Percentiles rank a stretch among this genome's conserved stretches.
These are phyloP conservation scores for Pomatorhinus ruficollis DNA, from an alignment of 2,113 vertebrate species.

Conservation along the genomic window DNA sequence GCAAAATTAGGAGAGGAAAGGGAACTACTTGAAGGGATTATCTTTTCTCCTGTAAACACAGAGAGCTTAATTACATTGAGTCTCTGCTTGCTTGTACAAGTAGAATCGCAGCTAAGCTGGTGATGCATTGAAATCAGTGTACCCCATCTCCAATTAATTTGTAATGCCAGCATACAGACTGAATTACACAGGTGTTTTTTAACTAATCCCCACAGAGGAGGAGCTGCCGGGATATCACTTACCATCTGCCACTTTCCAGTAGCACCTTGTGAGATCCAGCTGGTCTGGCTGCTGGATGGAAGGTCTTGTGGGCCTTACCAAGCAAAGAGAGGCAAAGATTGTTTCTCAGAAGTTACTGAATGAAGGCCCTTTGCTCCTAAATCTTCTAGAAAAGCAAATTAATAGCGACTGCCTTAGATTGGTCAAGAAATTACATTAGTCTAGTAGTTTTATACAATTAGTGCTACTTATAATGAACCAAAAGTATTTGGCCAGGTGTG, in stretches of 20 bases:
- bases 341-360: neutral
- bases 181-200: neutral
- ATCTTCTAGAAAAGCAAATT: neutral
- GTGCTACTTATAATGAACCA: neutral
- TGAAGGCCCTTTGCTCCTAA: neutral
- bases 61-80: neutral
- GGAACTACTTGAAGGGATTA: neutral
- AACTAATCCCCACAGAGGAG: neutral
- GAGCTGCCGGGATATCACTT: neutral
- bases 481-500: neutral
- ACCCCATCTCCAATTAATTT: neutral
- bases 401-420: neutral
- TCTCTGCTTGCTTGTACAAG: neutral
- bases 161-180: neutral
- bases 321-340: neutral
- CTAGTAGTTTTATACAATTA: neutral
- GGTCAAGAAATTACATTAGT: neutral
- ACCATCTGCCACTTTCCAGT: neutral
- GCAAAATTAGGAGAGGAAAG: neutral
- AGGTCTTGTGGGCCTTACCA: neutral
- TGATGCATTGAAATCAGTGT: neutral
- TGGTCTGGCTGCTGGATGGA: neutral
- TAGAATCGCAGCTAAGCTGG: neutral
- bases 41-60: neutral
- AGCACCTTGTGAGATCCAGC: neutral